Base-by-base conservation (phyloP, 2,888 invertebrate species). In the Scotopteryx bipunctaria region DNA sequence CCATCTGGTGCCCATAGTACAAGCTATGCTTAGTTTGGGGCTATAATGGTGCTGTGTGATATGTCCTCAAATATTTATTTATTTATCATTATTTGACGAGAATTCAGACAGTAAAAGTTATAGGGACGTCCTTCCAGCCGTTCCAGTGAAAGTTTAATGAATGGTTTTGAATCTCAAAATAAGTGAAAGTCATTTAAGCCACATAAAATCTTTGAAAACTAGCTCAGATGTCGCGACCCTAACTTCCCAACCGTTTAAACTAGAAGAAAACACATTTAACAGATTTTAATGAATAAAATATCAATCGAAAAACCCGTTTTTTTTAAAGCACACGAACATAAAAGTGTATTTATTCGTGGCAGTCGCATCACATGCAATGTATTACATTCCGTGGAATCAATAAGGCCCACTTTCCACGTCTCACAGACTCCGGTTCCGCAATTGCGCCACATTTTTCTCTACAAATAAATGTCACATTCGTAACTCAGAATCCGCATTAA, bases 401-500 rank as follows among this genome's bases (percentile, higher is more conserved):
- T 49, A 51, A 50, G 32, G 37, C 49, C 48, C 40, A 55, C 48
- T 57, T 56, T 57, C 48, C 49, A 46, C 40, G 43, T 36, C 21
- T 42, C 35, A 21, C 25, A 15, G 14, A 43, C 31, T 40, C 36
- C 32, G 32, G 54, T 49, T 52, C 51, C 23, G 43, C 51, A 55
- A 51, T 50, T 55, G 51, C 46, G 43, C 56, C 51, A 58, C 47
- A 52, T 55, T 53, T 50, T 54, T 57, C 38, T 42, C 29, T 49
- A 50, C 50, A 54, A 52, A 50, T 41, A 52, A 57, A 55, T 57
- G 56, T 61, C 61, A 47, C 49, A 51, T 57, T 52, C 46, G 52
- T 59, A 55, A 48, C 46, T 54, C 54, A 69, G 59, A 64, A 57
- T 60, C 43, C 42, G 69, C 67, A 67, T 67, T 68, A 63, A 67